Percentiles rank a stretch among this genome's conserved stretches.
phyloP scores from a whole-genome alignment of 2,113 vertebrate species.

The Pithys albifrons region DNA sequence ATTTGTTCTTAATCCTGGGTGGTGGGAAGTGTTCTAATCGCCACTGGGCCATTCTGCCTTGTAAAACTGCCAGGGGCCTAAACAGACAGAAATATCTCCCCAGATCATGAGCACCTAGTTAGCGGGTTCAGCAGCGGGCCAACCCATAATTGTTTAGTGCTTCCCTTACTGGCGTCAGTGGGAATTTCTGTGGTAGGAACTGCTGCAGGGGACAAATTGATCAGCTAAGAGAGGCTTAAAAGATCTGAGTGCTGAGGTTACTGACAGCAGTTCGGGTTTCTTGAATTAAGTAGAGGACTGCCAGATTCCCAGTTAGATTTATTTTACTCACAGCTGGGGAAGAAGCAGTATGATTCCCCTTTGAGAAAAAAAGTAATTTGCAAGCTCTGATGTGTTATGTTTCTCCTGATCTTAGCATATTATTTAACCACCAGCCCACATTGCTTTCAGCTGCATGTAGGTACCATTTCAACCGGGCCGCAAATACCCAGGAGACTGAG shows the following conservation, averaged over 20 bases:
- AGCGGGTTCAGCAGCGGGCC: background rate
- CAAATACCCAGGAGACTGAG: background rate
- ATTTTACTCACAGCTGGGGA: background rate
- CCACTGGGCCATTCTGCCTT: background rate
- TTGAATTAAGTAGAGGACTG: background rate
- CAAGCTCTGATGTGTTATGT: background rate
- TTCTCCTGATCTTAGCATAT: background rate
- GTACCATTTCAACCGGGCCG: background rate
- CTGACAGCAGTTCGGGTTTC: background rate
- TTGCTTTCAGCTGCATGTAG: background rate
- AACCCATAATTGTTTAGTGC: background rate
- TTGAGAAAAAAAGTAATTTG: background rate
- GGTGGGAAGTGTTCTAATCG: background rate
- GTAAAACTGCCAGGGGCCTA: background rate
- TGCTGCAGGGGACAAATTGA: conserved; percentile 49
- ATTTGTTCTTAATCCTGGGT: background rate
- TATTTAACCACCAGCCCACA: background rate
- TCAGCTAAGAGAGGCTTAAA: conserved; percentile 53
- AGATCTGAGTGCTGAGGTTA: conserved; percentile 12
- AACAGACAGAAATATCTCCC: background rate
- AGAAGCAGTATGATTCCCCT: background rate
- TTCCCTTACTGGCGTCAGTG: background rate
- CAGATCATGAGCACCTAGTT: background rate
- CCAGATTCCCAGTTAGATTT: background rate
- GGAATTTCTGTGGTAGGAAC: conserved; percentile 39